These are phyloP conservation scores for Naja naja DNA, from an alignment of 2,113 vertebrate species.

Conservation along the genomic window DNA sequence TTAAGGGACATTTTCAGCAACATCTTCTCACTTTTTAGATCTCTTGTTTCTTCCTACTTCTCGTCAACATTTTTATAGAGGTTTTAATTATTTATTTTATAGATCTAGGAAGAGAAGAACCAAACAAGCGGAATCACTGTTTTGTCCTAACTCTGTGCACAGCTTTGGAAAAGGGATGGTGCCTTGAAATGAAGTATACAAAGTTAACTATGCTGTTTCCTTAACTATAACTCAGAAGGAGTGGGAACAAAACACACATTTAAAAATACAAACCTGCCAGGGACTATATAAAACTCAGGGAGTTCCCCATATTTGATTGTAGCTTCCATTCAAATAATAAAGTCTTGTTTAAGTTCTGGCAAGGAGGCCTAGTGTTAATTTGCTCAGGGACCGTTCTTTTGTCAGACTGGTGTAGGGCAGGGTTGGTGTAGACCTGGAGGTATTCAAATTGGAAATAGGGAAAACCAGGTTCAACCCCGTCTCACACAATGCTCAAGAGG, in stretches of 20 bases:
- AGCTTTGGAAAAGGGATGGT: not conserved
- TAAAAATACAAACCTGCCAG: not conserved
- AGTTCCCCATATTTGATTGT: not conserved
- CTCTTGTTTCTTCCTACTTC: not conserved
- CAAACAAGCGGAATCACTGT: not conserved
- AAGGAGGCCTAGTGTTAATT: not conserved
- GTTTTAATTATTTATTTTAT: not conserved
- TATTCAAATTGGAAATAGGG: not conserved
- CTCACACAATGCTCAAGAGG: not conserved
- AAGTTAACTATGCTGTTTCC: not conserved
- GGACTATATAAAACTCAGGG: not conserved
- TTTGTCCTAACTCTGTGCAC: not conserved
- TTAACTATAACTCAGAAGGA: not conserved
- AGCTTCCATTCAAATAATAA: not conserved
- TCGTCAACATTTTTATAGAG: not conserved
- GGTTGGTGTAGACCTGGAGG: not conserved
- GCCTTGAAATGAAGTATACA: too few relatives aligned
- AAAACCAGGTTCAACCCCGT: not conserved
- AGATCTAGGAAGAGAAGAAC: not conserved
- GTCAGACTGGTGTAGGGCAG: not conserved
- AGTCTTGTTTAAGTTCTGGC: not conserved
- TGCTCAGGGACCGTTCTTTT: not conserved
- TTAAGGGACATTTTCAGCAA: not conserved
- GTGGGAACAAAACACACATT: not conserved
- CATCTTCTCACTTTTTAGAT: not conserved